Conservation (phyloP, 1,140 invertebrate genomes). For the Rhagoletis pomonella region DNA sequence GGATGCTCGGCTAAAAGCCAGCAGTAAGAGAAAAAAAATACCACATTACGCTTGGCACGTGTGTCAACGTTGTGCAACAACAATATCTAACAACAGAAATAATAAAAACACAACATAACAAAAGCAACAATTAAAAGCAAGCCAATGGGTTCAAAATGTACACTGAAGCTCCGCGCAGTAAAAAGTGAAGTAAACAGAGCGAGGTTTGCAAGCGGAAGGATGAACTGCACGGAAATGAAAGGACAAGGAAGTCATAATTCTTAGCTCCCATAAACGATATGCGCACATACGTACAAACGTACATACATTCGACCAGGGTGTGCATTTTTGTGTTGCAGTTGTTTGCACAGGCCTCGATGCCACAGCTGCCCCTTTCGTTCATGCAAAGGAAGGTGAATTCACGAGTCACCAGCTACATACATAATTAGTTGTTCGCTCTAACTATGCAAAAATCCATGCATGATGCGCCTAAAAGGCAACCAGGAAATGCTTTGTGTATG, state of each 20-base stretch:
- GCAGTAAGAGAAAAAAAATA: background rate
- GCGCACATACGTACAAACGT: background rate
- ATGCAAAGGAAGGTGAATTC: background rate
- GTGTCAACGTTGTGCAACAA: background rate
- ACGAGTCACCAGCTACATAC: background rate
- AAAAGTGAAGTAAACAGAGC: background rate
- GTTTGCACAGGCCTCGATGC: background rate
- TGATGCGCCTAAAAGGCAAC: constrained; percentile 44
- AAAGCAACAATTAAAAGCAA: constrained; percentile 24
- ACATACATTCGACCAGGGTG: background rate
- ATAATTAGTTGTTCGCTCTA: no score
- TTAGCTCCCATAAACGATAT: background rate
- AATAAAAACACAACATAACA: background rate
- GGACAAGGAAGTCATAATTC: constrained; percentile 43
- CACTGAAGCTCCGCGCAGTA: background rate
- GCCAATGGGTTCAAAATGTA: background rate
- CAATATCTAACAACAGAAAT: background rate
- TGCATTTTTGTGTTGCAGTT: background rate
- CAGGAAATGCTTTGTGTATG: constrained; percentile 34
- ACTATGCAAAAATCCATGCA: background rate
- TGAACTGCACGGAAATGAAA: constrained; percentile 34
- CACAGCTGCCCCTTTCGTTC: background rate
- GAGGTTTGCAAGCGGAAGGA: background rate
- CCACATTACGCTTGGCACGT: background rate
- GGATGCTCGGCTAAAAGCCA: background rate